Evolutionary conservation across 2,113 vertebrate species (phyloP).

Genomic region (Hassar affinis): DNA sequence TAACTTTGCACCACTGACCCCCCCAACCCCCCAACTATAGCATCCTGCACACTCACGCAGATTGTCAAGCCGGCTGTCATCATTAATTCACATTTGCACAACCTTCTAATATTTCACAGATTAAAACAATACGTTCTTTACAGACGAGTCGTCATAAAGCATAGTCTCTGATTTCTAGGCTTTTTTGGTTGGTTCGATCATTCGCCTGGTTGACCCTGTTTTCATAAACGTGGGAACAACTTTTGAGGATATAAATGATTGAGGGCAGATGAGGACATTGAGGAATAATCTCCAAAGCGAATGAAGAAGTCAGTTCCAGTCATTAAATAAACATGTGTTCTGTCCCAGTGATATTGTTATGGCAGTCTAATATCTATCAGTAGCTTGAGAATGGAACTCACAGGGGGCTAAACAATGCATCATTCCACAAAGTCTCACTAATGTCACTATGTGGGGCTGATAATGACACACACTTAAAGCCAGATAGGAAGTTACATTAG

Average conservation of each 20-base stretch:
- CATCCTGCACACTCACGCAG: slow-evolving; percentile 23
- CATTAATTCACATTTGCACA: slow-evolving; percentile 14
- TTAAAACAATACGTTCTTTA: neutral
- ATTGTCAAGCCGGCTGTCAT: slow-evolving; percentile 18
- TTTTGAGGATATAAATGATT: neutral
- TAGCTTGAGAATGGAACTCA: neutral
- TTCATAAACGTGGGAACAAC: neutral
- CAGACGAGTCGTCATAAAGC: neutral
- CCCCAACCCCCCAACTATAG: neutral
- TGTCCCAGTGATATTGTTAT: neutral
- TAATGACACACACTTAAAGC: neutral
- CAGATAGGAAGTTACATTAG: neutral
- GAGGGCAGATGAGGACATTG: neutral
- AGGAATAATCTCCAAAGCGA: neutral
- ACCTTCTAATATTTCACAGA: neutral
- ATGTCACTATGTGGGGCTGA: neutral
- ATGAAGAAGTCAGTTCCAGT: neutral
- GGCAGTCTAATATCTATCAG: neutral
- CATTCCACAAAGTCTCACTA: neutral
- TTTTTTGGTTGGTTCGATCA: neutral
- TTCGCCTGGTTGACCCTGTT: neutral
- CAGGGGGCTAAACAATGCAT: neutral
- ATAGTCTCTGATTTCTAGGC: neutral
- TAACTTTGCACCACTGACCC: slow-evolving; percentile 55
- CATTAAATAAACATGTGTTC: slow-evolving; percentile 10